A percentile compares a stretch with the other conserved stretches of the same genome.
These are phyloP conservation scores for Eutrigla gurnardus DNA, from an alignment of 2,797 vertebrate species.

Conservation along the genomic window DNA sequence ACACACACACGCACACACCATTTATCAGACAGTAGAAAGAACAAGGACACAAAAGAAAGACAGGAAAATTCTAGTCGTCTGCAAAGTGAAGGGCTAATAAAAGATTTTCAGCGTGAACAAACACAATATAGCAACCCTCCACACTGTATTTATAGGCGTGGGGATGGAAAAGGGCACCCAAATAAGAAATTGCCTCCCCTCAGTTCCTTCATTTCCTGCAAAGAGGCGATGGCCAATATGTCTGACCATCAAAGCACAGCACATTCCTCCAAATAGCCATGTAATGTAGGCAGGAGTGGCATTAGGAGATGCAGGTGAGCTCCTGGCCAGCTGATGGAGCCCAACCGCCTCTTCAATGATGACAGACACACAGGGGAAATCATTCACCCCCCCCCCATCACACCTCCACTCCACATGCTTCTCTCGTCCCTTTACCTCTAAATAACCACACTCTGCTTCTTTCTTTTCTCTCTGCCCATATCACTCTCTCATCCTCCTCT, in stretches of 20 bases:
- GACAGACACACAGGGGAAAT: constrained; percentile 68
- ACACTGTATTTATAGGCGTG: constrained; percentile 22
- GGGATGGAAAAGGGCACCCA: constrained; percentile 27
- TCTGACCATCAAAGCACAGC: constrained; percentile 56
- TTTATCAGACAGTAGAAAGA: constrained; percentile 37
- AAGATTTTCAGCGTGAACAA: constrained; percentile 65
- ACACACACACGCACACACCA: constrained; percentile 18
- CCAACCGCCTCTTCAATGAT: constrained; percentile 42
- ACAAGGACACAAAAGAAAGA: constrained; percentile 33
- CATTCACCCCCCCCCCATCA: constrained; percentile 12
- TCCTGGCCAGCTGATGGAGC: constrained; percentile 43
- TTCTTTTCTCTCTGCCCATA: constrained; percentile 29
- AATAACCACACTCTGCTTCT: constrained; percentile 47
- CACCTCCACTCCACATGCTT: constrained; percentile 2
- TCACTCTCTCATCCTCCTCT: constrained; percentile 42
- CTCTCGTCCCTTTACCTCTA: constrained; percentile 39
- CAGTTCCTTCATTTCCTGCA: constrained; percentile 53
- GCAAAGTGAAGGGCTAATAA: constrained; percentile 29
- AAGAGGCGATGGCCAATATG: constrained; percentile 67
- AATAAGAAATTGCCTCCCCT: constrained; percentile 43
- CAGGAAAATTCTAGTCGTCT: constrained; percentile 11
- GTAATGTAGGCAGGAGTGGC: constrained; percentile 47
- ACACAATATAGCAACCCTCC: constrained; percentile 41
- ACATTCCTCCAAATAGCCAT: constrained; percentile 38
- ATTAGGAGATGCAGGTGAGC: constrained; percentile 42